Base-by-base conservation (phyloP, 2,888 invertebrate genomes). In the Pecten maximus region DNA sequence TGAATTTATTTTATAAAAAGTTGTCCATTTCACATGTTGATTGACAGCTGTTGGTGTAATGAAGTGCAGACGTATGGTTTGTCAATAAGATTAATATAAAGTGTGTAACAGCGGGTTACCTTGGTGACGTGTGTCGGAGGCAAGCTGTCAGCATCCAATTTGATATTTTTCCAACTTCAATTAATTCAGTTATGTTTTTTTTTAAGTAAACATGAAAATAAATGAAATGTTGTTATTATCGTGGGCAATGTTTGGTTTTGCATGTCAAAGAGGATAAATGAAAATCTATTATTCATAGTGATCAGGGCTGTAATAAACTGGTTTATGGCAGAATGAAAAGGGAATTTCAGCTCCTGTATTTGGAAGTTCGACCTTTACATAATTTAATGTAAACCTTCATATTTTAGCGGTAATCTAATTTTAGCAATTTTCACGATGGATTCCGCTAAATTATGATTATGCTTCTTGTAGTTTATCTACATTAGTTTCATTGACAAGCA, bases 1-100 rank as follows among this genome's bases (percentile, higher is more conserved):
- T 60, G 74, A 74, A 35, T 74, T 2, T 74, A 28, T 74, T 74
- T 74, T 74, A 74, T 74, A 35, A 74, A 44, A 74, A 74, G 74
- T 74, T 10, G 10, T 74, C 74, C 35, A 6, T 35, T 74, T 74
- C 35, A 74, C 35, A 35, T 74, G 74, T 28, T 74, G 74, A 74
- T 74, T 74, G 74, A 74, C 74, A 74, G 74, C 74, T 74, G 74
- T 28, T 35, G 28, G 74, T 28, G 74, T 35, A 74, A 74, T 74
- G 74, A 74, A 74, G 74, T 74, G 74, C 74, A 35, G 74, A 74
- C 12, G 0, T 35, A 12, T 35, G 10, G 28, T 28, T 74, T 74
- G 74, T 74, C 74, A 74, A n/a, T 23, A 60, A 35, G 74, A 74
- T 74, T 74, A 74, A 23, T 19, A 19, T 54, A n/a, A 54, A 23